These are phyloP conservation scores for Cheilosia variabilis DNA, from an alignment of 2,888 invertebrate species.

Conservation along the genomic window DNA sequence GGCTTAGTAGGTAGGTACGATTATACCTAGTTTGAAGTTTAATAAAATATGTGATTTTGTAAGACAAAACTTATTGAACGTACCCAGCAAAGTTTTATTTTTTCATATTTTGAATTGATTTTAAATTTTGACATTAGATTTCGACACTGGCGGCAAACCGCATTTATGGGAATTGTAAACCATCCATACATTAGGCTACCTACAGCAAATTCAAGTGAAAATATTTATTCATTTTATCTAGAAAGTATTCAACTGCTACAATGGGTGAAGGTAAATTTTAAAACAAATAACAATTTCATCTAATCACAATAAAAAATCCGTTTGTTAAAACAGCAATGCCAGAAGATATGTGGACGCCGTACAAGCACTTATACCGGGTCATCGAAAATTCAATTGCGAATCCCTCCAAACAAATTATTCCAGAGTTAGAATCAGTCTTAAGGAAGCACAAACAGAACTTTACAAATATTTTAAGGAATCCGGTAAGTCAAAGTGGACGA, in stretches of 20 bases:
- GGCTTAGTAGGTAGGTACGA: too few relatives aligned
- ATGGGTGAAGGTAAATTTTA: constrained; percentile 61
- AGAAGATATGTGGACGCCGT: constrained; percentile 94
- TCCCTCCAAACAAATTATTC: constrained; percentile 86
- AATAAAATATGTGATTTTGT: too few relatives aligned
- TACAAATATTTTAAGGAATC: constrained; percentile 92
- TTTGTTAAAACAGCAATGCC: constrained; percentile 77
- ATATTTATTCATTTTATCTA: neutral
- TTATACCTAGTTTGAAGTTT: too few relatives aligned
- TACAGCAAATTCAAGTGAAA: neutral
- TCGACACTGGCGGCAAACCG: constrained; percentile 65
- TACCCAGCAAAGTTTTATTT: neutral
- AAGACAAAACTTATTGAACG: neutral
- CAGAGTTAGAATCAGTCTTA: constrained; percentile 88
- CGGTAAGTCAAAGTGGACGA: constrained; percentile 86
- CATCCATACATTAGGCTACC: neutral
- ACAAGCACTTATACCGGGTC: constrained; percentile 89
- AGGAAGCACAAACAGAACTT: constrained; percentile 94
- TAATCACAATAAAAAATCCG: neutral
- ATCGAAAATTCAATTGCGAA: constrained; percentile 88
- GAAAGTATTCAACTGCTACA: constrained; percentile 13
- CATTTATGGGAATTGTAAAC: constrained; percentile 54
- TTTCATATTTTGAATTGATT: constrained; percentile 41
- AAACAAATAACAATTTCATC: neutral
- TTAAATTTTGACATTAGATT: constrained; percentile 37